Evolutionary conservation across 2,113 vertebrate genomes (phyloP), one percentile per base, ranked within the genome.

Genomic region (Orientallactaga bullata): DNA sequence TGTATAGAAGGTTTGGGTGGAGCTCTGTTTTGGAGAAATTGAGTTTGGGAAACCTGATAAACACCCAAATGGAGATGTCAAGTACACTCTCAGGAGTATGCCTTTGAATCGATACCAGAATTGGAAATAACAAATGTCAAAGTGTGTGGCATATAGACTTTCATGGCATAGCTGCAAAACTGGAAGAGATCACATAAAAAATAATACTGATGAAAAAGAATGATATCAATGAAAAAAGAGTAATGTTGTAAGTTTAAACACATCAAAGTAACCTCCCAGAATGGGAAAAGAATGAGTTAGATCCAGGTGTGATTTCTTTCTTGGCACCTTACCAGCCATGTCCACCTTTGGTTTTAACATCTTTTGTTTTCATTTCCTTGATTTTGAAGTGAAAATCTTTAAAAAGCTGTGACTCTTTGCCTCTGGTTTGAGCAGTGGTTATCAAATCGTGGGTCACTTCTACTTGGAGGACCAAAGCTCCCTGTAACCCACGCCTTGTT

Each of bases 11-110:
- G 39, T 71, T 13, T 55, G 35, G 66, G 89, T 60, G 13, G 69
- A 82, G 74, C 72, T 97, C 82, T 79, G 17, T 85, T n/a, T 95
- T 55, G 65, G 60, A 61, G 37, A 94, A 87, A 77, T 55, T 71
- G 80, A 71, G 15, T 69, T 71, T 83, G 90, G 37, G 28, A 55
- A 83, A 15, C 35, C 37, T 73, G 2, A 89, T 81, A 61, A 68
- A 20, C 61, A 77, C 37, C 7, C 18, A 88, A 37, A 1, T 51
- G 35, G 58, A 91, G 21, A 77, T 13, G 12, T 55, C 24, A 65
- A 68, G 9, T 39, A 20, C 82, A 10, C 26, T 71, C 26, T 51
- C 66, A n/a, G 2, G 21, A 32, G 24, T 26, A 47, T 37, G 35
- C 6, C 47, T 88, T 60, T n/a, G 32, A 60, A 58, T 20, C 30